These are phyloP conservation scores for Hirudinaria manillensis DNA, from an alignment of 2,888 invertebrate species.

Conservation along the genomic window DNA sequence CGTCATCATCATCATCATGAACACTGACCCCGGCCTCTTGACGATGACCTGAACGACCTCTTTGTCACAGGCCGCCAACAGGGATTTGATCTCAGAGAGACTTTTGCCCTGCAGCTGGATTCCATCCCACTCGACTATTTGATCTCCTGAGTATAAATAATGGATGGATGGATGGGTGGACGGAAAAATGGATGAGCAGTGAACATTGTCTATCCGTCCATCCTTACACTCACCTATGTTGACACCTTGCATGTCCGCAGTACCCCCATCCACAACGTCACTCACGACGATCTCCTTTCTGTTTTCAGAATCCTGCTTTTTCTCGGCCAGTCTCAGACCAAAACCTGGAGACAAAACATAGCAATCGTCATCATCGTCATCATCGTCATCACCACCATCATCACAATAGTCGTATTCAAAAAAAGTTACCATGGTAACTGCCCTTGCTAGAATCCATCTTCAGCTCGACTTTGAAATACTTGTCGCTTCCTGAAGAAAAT, in stretches of 20 bases:
- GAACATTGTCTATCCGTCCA: too few species aligned
- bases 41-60: not conserved
- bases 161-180: not conserved
- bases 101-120: slow-evolving; percentile 68
- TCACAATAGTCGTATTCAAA: not conserved
- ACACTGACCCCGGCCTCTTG: slow-evolving; percentile 19
- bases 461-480: slow-evolving; percentile 29
- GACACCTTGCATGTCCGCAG: slow-evolving; percentile 75
- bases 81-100: slow-evolving; percentile 7
- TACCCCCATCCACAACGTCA: slow-evolving; percentile 81
- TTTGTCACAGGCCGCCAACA: not conserved
- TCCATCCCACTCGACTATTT: slow-evolving; percentile 82
- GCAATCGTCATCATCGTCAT: not conserved
- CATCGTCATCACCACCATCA: not conserved
- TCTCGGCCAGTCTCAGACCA: slow-evolving; percentile 89
- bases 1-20: slow-evolving; percentile 18
- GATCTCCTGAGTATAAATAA: slow-evolving; percentile 45
- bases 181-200: not conserved
- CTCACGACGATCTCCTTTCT: slow-evolving; percentile 71
- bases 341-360: slow-evolving; percentile 60
- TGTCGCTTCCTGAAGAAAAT: slow-evolving; percentile 26
- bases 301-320: slow-evolving; percentile 78
- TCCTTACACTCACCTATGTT: slow-evolving; percentile 72
- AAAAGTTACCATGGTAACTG: slow-evolving; percentile 23
- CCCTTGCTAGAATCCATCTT: slow-evolving; percentile 17